phyloP scores from a whole-genome alignment of 2,888 invertebrate species.

The Sinotaia quadrata region DNA sequence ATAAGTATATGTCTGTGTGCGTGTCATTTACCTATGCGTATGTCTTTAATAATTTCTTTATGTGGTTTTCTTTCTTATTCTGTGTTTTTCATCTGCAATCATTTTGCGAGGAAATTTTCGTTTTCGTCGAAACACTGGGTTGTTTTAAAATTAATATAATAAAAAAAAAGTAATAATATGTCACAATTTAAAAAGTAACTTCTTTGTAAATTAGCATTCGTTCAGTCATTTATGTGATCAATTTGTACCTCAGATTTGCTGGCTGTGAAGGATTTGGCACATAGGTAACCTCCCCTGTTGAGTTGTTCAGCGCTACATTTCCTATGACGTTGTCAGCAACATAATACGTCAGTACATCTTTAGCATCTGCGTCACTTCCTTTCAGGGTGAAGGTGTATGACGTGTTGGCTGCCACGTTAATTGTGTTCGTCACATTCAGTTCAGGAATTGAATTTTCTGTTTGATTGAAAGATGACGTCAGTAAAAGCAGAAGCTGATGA shows the following conservation, averaged over 20 bases:
- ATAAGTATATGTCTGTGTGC: too few species aligned
- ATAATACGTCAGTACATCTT: slow-evolving; percentile 9
- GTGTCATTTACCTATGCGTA: too few species aligned
- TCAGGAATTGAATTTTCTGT: slow-evolving; percentile 16
- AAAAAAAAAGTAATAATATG: too few species aligned
- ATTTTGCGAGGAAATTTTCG: too few species aligned
- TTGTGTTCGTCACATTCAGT: not conserved
- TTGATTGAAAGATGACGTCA: not conserved
- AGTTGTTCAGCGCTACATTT: not conserved
- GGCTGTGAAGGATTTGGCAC: not conserved
- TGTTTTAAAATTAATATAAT: too few species aligned
- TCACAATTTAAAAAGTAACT: too few species aligned
- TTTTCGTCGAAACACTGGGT: too few species aligned
- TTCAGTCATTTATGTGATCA: too few species aligned
- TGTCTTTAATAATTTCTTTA: too few species aligned
- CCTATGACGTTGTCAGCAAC: not conserved
- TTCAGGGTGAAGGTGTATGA: not conserved
- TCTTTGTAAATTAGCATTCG: too few species aligned
- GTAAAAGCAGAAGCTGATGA: not conserved
- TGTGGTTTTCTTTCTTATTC: too few species aligned
- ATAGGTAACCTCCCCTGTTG: slow-evolving; percentile 3
- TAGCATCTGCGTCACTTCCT: slow-evolving; percentile 8
- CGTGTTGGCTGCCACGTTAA: not conserved
- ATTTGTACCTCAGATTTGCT: not conserved
- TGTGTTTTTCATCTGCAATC: too few species aligned